A percentile compares a stretch with the other conserved stretches of the same genome.
phyloP scores from a whole-genome alignment of 2,113 vertebrate species.

The Oryzias melastigma region DNA sequence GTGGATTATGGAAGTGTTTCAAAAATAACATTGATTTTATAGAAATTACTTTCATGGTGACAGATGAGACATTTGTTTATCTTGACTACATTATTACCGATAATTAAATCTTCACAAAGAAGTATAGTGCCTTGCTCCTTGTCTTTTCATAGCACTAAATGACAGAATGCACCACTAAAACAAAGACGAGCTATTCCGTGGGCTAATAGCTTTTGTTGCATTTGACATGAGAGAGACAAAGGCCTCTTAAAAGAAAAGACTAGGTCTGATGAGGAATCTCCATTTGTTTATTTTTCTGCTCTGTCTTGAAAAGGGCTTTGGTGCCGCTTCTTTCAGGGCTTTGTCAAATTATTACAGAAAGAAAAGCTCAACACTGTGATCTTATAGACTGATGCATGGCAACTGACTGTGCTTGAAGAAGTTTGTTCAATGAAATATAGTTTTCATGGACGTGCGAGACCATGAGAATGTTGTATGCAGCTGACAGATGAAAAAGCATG shows the following conservation, averaged over 20 bases:
- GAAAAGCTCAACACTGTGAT: slow-evolving; percentile 39
- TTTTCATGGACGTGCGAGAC: not conserved
- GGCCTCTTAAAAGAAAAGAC: slow-evolving; percentile 72
- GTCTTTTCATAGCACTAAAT: slow-evolving; percentile 79
- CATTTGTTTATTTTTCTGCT: slow-evolving; percentile 74
- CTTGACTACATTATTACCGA: slow-evolving; percentile 77
- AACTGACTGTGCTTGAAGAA: slow-evolving; percentile 9
- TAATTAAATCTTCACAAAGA: slow-evolving; percentile 81
- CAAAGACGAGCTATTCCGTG: slow-evolving; percentile 76
- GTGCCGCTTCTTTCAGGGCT: slow-evolving; percentile 46
- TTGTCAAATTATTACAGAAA: slow-evolving; percentile 50
- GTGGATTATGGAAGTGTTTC: slow-evolving; percentile 72
- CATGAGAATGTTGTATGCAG: not conserved
- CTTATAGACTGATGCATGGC: slow-evolving; percentile 45
- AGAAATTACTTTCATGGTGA: slow-evolving; percentile 72
- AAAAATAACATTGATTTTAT: slow-evolving; percentile 75
- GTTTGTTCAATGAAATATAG: not conserved
- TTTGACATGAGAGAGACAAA: slow-evolving; percentile 82
- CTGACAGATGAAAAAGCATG: too few species aligned
- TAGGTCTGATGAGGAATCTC: slow-evolving; percentile 67
- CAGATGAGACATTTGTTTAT: slow-evolving; percentile 82
- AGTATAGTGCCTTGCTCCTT: slow-evolving; percentile 76
- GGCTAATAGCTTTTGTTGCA: slow-evolving; percentile 83
- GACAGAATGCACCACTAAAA: slow-evolving; percentile 80
- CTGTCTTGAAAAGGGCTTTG: slow-evolving; percentile 43